phyloP scores from a whole-genome alignment of 2,888 invertebrate species.

The Sicus ferrugineus region DNA sequence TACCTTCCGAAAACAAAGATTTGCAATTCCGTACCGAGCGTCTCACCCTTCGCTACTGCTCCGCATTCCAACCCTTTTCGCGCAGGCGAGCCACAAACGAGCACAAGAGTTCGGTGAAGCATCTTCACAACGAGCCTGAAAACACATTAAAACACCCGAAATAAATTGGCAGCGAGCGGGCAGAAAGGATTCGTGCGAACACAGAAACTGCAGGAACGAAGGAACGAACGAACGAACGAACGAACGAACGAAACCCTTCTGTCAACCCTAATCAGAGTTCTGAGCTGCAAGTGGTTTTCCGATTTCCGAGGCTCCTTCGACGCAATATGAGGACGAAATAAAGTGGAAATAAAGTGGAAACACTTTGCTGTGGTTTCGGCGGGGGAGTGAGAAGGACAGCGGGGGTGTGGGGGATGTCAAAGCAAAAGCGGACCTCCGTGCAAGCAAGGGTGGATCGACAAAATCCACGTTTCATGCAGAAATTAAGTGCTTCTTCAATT shows the following conservation, averaged over 20 bases:
- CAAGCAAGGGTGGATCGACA: neutral
- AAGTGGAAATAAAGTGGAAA: constrained; percentile 9
- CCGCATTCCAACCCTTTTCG: neutral
- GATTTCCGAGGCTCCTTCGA: neutral
- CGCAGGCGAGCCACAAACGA: neutral
- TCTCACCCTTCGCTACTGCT: no score
- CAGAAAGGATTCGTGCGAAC: neutral
- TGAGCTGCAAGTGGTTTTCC: neutral
- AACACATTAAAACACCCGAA: constrained; percentile 35
- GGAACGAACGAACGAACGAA: neutral
- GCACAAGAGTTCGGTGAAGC: constrained; percentile 41
- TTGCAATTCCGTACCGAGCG: no score
- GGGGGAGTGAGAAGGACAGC: neutral
- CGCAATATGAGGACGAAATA: neutral
- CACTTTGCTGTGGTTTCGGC: constrained; percentile 16
- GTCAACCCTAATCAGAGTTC: constrained; percentile 45
- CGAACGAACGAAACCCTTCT: constrained; percentile 21
- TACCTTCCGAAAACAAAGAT: neutral
- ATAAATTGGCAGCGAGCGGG: constrained; percentile 15
- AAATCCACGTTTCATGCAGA: neutral
- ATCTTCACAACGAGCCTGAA: constrained; percentile 40
- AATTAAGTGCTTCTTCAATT: constrained; percentile 28
- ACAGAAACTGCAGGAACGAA: neutral
- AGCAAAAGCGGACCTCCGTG: neutral
- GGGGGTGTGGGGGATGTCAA: neutral